Evolutionary conservation across 2,888 invertebrate species (phyloP), one percentile per base, ranked within the genome.

Genomic region (Calliphora vomitoria): DNA sequence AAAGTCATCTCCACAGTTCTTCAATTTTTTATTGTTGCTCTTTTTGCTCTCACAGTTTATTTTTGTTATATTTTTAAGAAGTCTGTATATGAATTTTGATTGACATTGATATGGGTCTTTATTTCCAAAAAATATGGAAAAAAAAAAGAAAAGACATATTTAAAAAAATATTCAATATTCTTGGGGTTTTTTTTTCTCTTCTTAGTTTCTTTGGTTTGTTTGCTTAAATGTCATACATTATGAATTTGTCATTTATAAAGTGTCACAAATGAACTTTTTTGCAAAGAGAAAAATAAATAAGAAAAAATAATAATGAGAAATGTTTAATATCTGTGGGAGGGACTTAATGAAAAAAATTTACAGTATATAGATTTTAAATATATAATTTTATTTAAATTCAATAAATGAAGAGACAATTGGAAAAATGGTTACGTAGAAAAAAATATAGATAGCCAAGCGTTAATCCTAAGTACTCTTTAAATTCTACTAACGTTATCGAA

Each of bases 71-170:
- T 75, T 68, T 25, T 68, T 75, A 74, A 84, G 72, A 62, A 66
- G 82, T 82, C 87, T 87, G 87, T 68, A 74, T 82, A 78, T 87
- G 87, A 87, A 78, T 85, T 86, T 72, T 84, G 87, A 87, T 85
- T 87, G 87, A 87, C 87, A 82, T 69, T 87, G 87, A 87, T 68
- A 85, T 74, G 85, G 87, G 87, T 83, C 15, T 64, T 75, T 76
- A 44, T 82, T 60, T 82, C 31, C 53, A 1, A 35, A 35, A 11
- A 11, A 72, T 5, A 53, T 31, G 35, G 20, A 5, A 47, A 60
- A 13, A 35, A 8, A 20, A 11, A 18, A 66, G 6, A 18, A 18
- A 41, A 41, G n/a, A 41, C 44, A 11, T 11, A 41, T 4, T 15
- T 35, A 47, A 11, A 35, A 72, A 44, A 47, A 72, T 41, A 58